Evolutionary conservation across 2,797 vertebrate species (phyloP).

Genomic region (Alfaro cultratus): DNA sequence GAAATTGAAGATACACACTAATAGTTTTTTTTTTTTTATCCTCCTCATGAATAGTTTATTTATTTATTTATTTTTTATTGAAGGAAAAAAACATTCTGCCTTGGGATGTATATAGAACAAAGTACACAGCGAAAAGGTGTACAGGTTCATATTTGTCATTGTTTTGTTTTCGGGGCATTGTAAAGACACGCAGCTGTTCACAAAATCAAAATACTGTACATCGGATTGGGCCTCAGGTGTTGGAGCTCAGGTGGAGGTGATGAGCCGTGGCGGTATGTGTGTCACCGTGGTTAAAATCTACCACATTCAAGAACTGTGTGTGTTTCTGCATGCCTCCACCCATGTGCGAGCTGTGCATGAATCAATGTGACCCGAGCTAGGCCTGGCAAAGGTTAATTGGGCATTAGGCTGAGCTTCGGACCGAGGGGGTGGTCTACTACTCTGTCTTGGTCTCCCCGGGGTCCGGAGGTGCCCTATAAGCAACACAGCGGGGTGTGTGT

Average conservation of each 20-base stretch:
- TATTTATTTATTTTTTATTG: no score
- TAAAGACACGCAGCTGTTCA: slow-evolving; percentile 19
- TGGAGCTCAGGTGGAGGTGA: slow-evolving; percentile 50
- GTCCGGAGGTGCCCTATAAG: slow-evolving; percentile 76
- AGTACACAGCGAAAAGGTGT: background rate
- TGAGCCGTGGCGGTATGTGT: slow-evolving; percentile 35
- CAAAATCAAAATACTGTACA: background rate
- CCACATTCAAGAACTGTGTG: slow-evolving; percentile 34
- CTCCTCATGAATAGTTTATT: no score
- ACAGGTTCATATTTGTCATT: background rate
- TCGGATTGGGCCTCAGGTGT: slow-evolving; percentile 52
- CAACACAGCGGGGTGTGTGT: slow-evolving; percentile 54
- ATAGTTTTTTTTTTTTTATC: no score
- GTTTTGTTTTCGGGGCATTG: background rate
- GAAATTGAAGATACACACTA: background rate
- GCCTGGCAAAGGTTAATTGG: slow-evolving; percentile 85
- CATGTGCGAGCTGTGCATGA: slow-evolving; percentile 31
- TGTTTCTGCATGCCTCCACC: slow-evolving; percentile 17
- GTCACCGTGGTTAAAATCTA: slow-evolving; percentile 17
- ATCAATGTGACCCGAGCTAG: slow-evolving; percentile 43
- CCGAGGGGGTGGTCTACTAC: slow-evolving; percentile 64
- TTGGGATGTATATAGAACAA: background rate
- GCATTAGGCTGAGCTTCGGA: slow-evolving; percentile 77
- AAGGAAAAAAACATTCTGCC: no score
- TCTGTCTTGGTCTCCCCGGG: slow-evolving; percentile 65